phyloP scores from a whole-genome alignment of 2,113 vertebrate genomes.

The Riparia riparia region DNA sequence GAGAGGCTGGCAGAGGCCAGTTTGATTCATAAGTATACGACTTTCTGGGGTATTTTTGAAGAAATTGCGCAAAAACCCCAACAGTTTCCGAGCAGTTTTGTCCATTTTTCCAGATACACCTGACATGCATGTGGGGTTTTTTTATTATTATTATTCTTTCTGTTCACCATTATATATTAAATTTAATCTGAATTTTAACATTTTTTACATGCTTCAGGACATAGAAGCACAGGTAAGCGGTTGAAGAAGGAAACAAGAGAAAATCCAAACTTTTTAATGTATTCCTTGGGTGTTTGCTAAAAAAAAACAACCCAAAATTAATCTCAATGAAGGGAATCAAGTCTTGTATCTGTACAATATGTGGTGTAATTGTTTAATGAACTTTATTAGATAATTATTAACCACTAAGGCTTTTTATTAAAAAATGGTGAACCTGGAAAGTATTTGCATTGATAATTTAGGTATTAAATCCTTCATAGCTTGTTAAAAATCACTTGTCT shows the following conservation, averaged over 20 bases:
- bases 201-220: constrained; percentile 80
- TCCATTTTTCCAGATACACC: neutral
- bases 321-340: neutral
- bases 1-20: neutral
- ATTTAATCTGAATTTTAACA: neutral
- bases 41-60: neutral
- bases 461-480: neutral
- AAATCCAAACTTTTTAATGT: neutral
- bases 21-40: neutral
- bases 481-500: neutral
- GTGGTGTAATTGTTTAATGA: neutral
- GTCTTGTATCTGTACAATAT: fast-evolving
- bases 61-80: fast-evolving
- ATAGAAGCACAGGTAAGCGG: constrained; percentile 78
- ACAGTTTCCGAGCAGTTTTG: neutral
- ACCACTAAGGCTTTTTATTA: neutral
- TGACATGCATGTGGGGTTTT: fast-evolving
- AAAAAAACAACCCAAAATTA: neutral
- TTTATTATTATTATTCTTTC: neutral
- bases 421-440: neutral
- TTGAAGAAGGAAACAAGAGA: neutral
- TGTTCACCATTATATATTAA: neutral
- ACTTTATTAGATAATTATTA: neutral
- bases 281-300: neutral
- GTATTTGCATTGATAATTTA: neutral